Percentiles rank a stretch among this genome's conserved stretches.
Evolutionary conservation across 2,888 invertebrate species (phyloP).

Genomic region (Aphidius colemani): DNA sequence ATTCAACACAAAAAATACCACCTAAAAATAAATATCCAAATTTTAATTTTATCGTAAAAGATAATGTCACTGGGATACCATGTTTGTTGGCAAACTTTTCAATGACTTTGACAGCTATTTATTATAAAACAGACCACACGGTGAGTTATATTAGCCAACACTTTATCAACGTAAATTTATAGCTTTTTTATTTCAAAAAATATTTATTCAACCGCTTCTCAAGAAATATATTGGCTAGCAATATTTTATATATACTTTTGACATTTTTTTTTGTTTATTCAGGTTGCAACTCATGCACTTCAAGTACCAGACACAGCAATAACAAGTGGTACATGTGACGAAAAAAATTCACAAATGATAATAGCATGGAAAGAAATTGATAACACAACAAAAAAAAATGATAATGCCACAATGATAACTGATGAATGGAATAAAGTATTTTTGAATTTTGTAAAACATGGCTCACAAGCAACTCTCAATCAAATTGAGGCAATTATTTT

Average conservation of each 20-base stretch:
- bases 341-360: constrained; percentile 28
- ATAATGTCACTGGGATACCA: constrained; percentile 27
- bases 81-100: constrained; percentile 37
- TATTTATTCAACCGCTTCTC: background rate
- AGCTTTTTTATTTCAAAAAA: background rate
- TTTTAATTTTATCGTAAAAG: constrained; percentile 32
- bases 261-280: constrained; percentile 7
- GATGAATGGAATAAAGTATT: constrained; percentile 26
- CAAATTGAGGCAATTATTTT: constrained; percentile 31
- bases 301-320: constrained; percentile 29
- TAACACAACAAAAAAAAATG: constrained; percentile 9
- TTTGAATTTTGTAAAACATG: constrained; percentile 35
- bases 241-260: background rate
- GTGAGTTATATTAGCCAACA: constrained; percentile 24
- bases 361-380: constrained; percentile 28
- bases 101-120: constrained; percentile 33
- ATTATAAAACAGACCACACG: constrained; percentile 29
- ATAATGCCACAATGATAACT: background rate
- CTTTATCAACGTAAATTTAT: background rate
- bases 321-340: constrained; percentile 29
- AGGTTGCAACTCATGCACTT: constrained; percentile 28
- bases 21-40: background rate
- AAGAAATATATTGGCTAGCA: background rate
- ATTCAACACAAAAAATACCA: no score
- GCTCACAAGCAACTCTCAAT: constrained; percentile 33